Evolutionary conservation across 1,140 invertebrate genomes (phyloP), one percentile per base, ranked within the genome.

Genomic region (Trichogramma pretiosum): DNA sequence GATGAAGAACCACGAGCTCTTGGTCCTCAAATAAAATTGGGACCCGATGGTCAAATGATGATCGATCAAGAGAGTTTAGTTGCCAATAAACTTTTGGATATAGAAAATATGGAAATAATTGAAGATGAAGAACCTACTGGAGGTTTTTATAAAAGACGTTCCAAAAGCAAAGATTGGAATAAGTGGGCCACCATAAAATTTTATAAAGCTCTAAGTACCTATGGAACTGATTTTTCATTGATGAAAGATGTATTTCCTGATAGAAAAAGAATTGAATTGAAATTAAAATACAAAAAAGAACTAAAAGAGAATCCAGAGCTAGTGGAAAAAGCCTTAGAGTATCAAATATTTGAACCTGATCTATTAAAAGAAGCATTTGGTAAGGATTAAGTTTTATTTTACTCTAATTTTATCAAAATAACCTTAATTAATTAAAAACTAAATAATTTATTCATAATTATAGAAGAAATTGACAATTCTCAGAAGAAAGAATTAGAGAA

Each of bases 201-300:
- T 67, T 95, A 92, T 65, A 79, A 81, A 59, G 89, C 88, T n/a
- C 70, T 95, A 11, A 88, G 85, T 56, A 83, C 79, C 10, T 76
- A 93, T 42, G 91, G 92, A 0, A 91, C 90, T 0, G 90, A 94
- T 72, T 94, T 95, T 66, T 81, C 85, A 1, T 62, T 93, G 13
- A 93, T 95, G 88, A 73, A 80, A 43, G 77, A 78, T 39, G 68
- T 92, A n/a, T 92, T 93, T 67, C 83, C 84, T 0, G 78, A 80
- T 37, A 74, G 90, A 44, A 81, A 78, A 1, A 70, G 91, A 4
- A 67, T 79, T 33, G 89, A 93, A 60, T 67, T 95, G 0, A 93
- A 94, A 65, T 68, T 85, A 10, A 93, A 84, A 58, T 84, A 77
- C 57, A 83, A 82, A 55, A 76, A 75, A 47, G 82, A 84, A 63